These are phyloP conservation scores for Eulacestoma nigropectus DNA, from an alignment of 2,113 vertebrate species.

Conservation along the genomic window DNA sequence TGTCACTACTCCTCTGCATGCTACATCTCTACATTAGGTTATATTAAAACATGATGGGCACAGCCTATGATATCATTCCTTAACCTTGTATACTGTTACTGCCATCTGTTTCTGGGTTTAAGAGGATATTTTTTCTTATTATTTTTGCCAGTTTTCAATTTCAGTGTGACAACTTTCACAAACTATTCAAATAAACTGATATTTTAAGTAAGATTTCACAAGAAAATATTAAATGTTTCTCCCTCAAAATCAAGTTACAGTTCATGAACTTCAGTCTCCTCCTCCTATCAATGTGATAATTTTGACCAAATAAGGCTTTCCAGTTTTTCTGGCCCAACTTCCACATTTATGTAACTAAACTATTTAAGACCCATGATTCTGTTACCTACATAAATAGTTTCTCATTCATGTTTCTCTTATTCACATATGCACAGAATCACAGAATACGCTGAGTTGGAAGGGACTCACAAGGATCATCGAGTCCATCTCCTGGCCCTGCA, in stretches of 20 bases:
- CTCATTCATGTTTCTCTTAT: neutral
- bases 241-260: neutral
- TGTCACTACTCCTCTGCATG: neutral
- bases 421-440: neutral
- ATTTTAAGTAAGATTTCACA: neutral
- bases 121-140: neutral
- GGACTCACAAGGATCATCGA: neutral
- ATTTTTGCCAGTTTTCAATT: neutral
- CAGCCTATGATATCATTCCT: neutral
- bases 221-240: neutral
- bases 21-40: neutral
- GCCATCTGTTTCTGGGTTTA: neutral
- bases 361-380: neutral
- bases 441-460: neutral
- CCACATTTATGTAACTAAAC: neutral
- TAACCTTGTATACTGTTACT: neutral
- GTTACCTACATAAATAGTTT: neutral
- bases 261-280: neutral
- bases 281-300: neutral
- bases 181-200: neutral
- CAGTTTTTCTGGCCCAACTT: neutral
- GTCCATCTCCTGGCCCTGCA: neutral
- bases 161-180: neutral
- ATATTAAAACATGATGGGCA: neutral
- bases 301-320: neutral